These are phyloP conservation scores for Temnothorax curvispinosus DNA, from an alignment of 1,140 invertebrate species.

Conservation along the genomic window DNA sequence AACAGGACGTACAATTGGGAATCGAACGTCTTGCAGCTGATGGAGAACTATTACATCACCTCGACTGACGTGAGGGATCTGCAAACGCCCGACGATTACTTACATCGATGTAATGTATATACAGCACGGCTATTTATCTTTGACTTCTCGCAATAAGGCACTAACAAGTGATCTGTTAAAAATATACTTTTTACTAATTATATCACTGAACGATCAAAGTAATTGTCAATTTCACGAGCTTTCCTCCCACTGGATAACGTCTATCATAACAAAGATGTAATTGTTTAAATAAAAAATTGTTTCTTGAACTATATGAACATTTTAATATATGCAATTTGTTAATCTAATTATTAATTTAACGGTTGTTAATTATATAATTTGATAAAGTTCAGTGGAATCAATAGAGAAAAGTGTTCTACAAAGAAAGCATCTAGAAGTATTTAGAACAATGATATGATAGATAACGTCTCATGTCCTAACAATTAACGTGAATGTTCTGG, in stretches of 20 bases:
- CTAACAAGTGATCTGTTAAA: neutral
- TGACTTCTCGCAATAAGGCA: neutral
- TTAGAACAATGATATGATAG: neutral
- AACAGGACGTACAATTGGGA: slow-evolving; percentile 84
- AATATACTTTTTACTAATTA: neutral
- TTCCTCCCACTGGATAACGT: neutral
- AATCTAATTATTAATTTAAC: neutral
- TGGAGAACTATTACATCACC: slow-evolving; percentile 82
- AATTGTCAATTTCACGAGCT: neutral
- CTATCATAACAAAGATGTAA: neutral
- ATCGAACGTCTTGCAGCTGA: slow-evolving; percentile 85
- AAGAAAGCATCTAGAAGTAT: neutral
- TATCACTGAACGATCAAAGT: neutral
- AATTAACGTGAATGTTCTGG: neutral
- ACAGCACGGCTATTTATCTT: neutral
- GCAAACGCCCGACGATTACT: slow-evolving; percentile 67
- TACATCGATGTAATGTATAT: slow-evolving; percentile 69
- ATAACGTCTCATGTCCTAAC: neutral
- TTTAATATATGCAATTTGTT: neutral
- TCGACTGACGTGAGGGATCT: slow-evolving; percentile 54
- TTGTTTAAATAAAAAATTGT: neutral
- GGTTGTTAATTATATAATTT: neutral
- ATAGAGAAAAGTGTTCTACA: neutral
- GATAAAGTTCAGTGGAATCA: neutral
- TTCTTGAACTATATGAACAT: neutral